Base-by-base conservation (phyloP, 2,113 vertebrate species). In the Acinonyx jubatus region DNA sequence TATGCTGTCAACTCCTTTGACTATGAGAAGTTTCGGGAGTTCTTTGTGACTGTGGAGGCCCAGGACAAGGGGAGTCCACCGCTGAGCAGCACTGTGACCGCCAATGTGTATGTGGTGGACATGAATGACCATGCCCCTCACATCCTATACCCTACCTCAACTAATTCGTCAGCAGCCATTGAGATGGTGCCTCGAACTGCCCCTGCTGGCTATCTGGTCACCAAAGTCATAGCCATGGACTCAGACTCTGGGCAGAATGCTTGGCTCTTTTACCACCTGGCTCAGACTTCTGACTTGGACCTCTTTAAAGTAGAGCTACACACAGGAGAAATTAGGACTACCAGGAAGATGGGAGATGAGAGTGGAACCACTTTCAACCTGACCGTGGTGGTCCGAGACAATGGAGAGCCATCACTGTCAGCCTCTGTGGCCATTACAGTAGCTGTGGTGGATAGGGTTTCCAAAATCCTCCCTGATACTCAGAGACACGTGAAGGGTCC, bases 281-380 rank as follows among this genome's bases (percentile, higher is more conserved):
- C 99, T n/a, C 99, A 99, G 97, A 98, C 98, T 48, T 99, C 99
- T 50, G 99, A 99, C 78, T 96, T 99, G 3, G 99, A 99, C 96
- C 98, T 99, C 94, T 99, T 99, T 98, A 99, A 99, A 96, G 98
- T 99, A 86, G 99, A 99, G n/a, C 99, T 99, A 88, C 99, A 99
- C 97, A 99, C 99, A 4, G 99, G 99, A 91, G 99, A 99, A 98
- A 99, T 99, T 96, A 99, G 99, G 98, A 99, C 99, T 98, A 99
- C 99, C 89, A 99, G 99, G 76, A 99, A 99, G 63, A 98, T 99
- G 74, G 98, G 99, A 4, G 99, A 99, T 96, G 99, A 99, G 93
- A 99, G 98, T 97, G 96, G 99, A 50, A 98, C 99, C n/a, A 99
- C 99, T 80, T 99, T 99, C 98, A 98, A 99, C 94, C 96, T 99